A percentile compares a stretch with the other conserved stretches of the same genome.
Conservation (phyloP, 2,888 invertebrate genomes). For the Scaptomyza cyrtandrae region DNA sequence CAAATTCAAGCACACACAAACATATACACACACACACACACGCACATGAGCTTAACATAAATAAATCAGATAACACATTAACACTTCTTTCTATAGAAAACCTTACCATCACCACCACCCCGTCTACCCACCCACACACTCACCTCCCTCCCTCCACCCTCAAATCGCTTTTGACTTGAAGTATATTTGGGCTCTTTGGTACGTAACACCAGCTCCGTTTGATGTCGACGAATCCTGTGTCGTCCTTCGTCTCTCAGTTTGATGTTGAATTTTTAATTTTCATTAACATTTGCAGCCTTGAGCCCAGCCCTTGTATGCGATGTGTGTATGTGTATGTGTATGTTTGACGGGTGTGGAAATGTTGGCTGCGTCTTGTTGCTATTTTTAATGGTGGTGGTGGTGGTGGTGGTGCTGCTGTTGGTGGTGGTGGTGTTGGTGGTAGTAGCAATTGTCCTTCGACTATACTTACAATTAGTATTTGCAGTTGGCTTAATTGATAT, state of each 20-base stretch:
- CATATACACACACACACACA: slow-evolving; percentile 3
- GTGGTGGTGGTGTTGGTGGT: slow-evolving; percentile 38
- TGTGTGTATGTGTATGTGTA: slow-evolving; percentile 8
- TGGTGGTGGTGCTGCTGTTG: slow-evolving; percentile 21
- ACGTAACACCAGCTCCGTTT: slow-evolving; percentile 40
- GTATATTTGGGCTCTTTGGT: slow-evolving; percentile 49
- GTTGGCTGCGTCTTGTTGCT: slow-evolving; percentile 22
- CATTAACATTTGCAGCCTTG: slow-evolving; percentile 72
- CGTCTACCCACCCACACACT: too few species aligned
- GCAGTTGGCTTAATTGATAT: slow-evolving; percentile 76
- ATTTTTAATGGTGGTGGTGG: slow-evolving; percentile 36
- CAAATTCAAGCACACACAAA: slow-evolving; percentile 69
- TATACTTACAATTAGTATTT: slow-evolving; percentile 69
- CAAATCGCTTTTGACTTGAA: slow-evolving; percentile 2
- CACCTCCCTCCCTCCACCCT: background rate
- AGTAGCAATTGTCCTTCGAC: slow-evolving; percentile 53
- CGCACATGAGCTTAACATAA: slow-evolving; percentile 61
- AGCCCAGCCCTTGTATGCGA: slow-evolving; percentile 58
- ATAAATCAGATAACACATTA: slow-evolving; percentile 79
- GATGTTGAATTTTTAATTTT: slow-evolving; percentile 80
- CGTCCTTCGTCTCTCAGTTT: slow-evolving; percentile 56
- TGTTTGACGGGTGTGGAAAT: background rate
- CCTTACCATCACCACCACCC: background rate
- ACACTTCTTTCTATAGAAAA: slow-evolving; percentile 64
- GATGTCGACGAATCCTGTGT: slow-evolving; percentile 57